Evolutionary conservation across 2,888 invertebrate genomes (phyloP).

Genomic region (Morpho achilles): DNA sequence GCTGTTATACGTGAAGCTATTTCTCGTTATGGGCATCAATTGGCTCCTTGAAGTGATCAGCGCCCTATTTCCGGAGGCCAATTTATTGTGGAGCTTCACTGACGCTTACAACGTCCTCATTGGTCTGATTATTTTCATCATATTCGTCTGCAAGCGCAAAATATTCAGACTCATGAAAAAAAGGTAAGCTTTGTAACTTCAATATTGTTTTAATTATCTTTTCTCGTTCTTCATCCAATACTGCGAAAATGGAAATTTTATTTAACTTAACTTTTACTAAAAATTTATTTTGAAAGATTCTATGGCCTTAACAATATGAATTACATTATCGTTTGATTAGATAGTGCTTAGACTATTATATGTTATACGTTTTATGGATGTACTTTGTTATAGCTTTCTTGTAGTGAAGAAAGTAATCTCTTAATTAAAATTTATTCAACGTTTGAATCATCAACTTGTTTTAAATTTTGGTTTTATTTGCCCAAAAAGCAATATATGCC

Average conservation of each 20-base stretch:
- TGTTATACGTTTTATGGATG: too few relatives aligned
- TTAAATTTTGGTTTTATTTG: too few relatives aligned
- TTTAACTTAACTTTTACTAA: too few relatives aligned
- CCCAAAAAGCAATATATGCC: too few relatives aligned
- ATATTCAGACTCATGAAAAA: conserved; percentile 81
- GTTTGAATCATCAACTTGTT: too few relatives aligned
- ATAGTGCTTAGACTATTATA: too few relatives aligned
- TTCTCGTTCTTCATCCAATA: not conserved
- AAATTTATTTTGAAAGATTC: too few relatives aligned
- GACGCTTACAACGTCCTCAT: conserved; percentile 84
- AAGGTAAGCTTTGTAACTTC: conserved; percentile 54
- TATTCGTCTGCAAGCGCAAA: conserved; percentile 86
- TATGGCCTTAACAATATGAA: too few relatives aligned
- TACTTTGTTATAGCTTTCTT: too few relatives aligned
- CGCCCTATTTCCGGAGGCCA: conserved; percentile 70
- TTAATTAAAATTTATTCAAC: too few relatives aligned
- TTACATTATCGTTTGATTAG: too few relatives aligned
- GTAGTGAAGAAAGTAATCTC: too few relatives aligned
- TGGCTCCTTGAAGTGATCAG: conserved; percentile 87
- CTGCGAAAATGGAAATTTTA: not conserved
- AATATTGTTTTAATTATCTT: not conserved
- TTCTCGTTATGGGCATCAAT: conserved; percentile 86
- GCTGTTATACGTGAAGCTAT: conserved; percentile 83
- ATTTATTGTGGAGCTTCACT: conserved; percentile 78
- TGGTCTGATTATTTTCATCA: conserved; percentile 84